A percentile compares a stretch with the other conserved stretches of the same genome.
Evolutionary conservation across 1,140 invertebrate species (phyloP).

Genomic region (Pseudomyrmex dendroicus): DNA sequence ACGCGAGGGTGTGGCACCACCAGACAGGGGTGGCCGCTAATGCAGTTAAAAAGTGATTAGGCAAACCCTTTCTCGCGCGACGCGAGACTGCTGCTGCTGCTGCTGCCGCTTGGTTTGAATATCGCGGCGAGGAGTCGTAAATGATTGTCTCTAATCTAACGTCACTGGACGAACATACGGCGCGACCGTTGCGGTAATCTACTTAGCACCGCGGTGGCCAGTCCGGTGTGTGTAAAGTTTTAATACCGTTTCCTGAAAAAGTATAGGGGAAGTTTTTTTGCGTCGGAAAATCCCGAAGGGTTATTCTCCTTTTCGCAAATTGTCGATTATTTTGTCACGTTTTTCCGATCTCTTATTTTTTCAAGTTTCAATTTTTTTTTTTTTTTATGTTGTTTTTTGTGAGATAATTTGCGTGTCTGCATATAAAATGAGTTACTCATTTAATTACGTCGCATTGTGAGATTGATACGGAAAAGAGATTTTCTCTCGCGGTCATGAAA

Average conservation of each 20-base stretch:
- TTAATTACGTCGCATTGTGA: neutral
- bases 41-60: slow-evolving; percentile 76
- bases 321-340: too few species aligned
- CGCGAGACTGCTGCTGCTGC: slow-evolving; percentile 45
- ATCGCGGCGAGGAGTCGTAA: slow-evolving; percentile 50
- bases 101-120: slow-evolving; percentile 50
- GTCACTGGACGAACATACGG: slow-evolving; percentile 15
- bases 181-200: slow-evolving; percentile 32
- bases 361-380: too few species aligned
- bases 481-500: neutral
- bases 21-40: slow-evolving; percentile 62
- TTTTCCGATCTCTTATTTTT: too few species aligned
- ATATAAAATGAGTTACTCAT: neutral
- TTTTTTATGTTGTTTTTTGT: too few species aligned
- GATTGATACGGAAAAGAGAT: neutral
- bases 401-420: neutral
- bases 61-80: slow-evolving; percentile 65
- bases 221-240: neutral
- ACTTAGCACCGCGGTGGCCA: neutral
- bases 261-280: neutral
- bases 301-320: too few species aligned
- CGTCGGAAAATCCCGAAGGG: neutral
- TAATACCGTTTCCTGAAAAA: neutral
- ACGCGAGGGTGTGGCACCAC: slow-evolving; percentile 42
- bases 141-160: slow-evolving; percentile 57